Evolutionary conservation across 2,113 vertebrate genomes (phyloP), one percentile per base, ranked within the genome.

Genomic region (Calyptommatus sinebrachiatus): DNA sequence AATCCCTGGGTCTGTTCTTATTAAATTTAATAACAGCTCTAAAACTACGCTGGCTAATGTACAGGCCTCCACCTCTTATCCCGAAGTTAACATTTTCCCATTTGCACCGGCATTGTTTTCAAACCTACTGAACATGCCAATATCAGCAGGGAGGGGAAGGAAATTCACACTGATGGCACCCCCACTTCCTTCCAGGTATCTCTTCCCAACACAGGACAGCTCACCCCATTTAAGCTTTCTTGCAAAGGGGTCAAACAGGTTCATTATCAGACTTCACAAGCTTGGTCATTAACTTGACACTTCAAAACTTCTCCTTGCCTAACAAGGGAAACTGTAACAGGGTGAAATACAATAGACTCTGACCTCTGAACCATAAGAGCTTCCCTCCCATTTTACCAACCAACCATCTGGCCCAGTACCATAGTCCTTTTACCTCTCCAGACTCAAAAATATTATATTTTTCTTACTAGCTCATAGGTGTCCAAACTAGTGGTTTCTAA

Each of bases 361-460:
- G 45, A 62, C 68, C 24, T 16, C 71, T 8, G 0, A 26, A 12
- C 0, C 2, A 62, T 22, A 45, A 14, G 0, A 0, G 1, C 0
- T 4, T 8, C 45, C 3, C 18, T 60, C 31, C 45, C 5, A 8
- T 46, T 48, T 24, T 20, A 21, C 57, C 71, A 66, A 1, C 29
- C 68, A 41, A 61, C 61, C 70, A 24, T 12, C 10, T 31, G 3
- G 1, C 7, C 28, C 14, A 26, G 48, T 3, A 1, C 7, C 11
- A 74, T 5, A 9, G 16, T 22, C 22, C 24, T 6, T 28, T 28
- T 4, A 14, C 2, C 2, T 57, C 4, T 16, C 53, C 53, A 57
- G 14, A 57, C 53, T 57, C 53, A 57, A 16, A 57, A 57, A 57
- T 1, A 57, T 18, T 16, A 18, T 12, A 12, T 57, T 57, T 57